Percentiles rank a stretch among this genome's conserved stretches.
phyloP scores from a whole-genome alignment of 2,113 vertebrate genomes.

The Callopanchax toddi region DNA sequence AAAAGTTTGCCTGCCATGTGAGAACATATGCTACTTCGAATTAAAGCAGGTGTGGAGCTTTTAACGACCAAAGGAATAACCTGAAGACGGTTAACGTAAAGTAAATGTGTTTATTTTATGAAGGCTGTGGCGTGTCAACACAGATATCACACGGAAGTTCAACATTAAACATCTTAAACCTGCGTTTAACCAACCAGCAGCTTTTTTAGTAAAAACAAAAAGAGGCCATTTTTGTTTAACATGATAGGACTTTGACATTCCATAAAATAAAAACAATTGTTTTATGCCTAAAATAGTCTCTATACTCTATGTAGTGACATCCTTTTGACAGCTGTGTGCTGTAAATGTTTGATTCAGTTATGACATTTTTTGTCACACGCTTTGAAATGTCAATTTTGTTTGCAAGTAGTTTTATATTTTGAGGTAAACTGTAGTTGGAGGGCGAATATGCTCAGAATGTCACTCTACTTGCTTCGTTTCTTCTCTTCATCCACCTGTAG shows the following conservation, averaged over 20 bases:
- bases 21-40: slow-evolving; percentile 48
- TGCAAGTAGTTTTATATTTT: not conserved
- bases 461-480: no score
- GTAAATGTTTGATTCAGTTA: slow-evolving; percentile 3
- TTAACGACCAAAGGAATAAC: not conserved
- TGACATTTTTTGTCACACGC: not conserved
- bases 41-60: not conserved
- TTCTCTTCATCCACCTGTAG: no score
- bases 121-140: not conserved
- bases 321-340: slow-evolving; percentile 15
- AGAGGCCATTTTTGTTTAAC: no score
- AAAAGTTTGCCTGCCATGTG: slow-evolving; percentile 5
- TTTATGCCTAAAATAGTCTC: not conserved
- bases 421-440: no score
- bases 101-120: not conserved
- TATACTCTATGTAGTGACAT: slow-evolving; percentile 4
- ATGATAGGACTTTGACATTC: not conserved
- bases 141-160: not conserved
- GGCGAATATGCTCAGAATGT: no score
- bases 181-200: not conserved
- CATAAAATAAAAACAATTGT: not conserved
- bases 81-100: not conserved
- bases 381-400: not conserved
- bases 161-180: no score
- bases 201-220: no score